phyloP scores from a whole-genome alignment of 2,888 invertebrate species.

The Tetragonula carbonaria region DNA sequence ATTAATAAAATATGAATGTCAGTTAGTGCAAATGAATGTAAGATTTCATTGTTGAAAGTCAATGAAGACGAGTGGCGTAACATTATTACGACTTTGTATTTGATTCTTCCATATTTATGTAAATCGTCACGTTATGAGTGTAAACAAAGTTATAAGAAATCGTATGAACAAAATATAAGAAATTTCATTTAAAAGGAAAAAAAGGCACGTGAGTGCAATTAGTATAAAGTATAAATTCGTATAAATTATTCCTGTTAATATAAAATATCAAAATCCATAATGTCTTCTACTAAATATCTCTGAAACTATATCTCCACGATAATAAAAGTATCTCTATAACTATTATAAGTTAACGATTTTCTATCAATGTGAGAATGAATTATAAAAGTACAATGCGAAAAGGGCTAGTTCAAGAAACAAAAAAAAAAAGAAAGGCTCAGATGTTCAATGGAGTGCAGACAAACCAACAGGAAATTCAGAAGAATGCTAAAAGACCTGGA shows the following conservation, averaged over 20 bases:
- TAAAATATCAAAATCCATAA: too few relatives aligned
- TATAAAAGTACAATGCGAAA: neutral
- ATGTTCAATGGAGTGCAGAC: neutral
- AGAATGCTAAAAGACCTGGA: slow-evolving; percentile 8
- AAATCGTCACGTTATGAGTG: too few relatives aligned
- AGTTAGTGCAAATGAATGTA: neutral
- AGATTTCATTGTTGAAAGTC: neutral
- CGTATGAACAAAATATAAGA: too few relatives aligned
- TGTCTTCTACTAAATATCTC: too few relatives aligned
- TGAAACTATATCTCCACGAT: too few relatives aligned
- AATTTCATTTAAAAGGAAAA: too few relatives aligned
- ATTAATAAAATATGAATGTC: neutral
- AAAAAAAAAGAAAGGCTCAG: neutral
- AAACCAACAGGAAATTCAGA: neutral
- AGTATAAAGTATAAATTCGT: too few relatives aligned
- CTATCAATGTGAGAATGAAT: neutral
- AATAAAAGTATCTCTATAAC: neutral
- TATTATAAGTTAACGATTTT: too few relatives aligned
- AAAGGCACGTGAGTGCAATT: too few relatives aligned
- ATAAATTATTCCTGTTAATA: too few relatives aligned
- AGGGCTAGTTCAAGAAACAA: neutral
- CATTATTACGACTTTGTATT: neutral
- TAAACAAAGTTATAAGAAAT: too few relatives aligned
- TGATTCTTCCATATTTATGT: too few relatives aligned
- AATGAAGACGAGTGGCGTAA: neutral